Evolutionary conservation across 2,113 vertebrate species (phyloP).

Genomic region (Hippocampus zosterae): DNA sequence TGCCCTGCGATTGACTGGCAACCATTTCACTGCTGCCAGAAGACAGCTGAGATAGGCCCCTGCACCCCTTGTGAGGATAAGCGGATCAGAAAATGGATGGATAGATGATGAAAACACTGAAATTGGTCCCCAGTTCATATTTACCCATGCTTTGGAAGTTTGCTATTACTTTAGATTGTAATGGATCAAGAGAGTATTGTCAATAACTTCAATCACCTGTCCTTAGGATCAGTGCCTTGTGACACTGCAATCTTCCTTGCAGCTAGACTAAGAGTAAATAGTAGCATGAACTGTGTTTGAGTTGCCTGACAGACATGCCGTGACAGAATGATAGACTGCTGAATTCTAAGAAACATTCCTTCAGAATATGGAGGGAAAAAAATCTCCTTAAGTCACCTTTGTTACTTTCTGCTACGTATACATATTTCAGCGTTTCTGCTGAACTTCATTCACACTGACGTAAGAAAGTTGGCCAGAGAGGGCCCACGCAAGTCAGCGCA

Average conservation of each 20-base stretch:
- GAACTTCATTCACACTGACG: slow-evolving; percentile 17
- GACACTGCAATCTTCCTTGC: neutral
- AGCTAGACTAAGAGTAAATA: neutral
- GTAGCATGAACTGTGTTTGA: neutral
- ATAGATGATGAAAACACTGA: neutral
- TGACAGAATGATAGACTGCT: slow-evolving; percentile 1
- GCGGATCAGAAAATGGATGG: too few species aligned
- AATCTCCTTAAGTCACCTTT: neutral
- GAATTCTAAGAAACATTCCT: slow-evolving; percentile 2
- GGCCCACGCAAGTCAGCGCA: neutral
- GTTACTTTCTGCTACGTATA: neutral
- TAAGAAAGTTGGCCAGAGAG: slow-evolving; percentile 9
- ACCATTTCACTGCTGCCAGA: too few species aligned
- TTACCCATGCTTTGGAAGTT: neutral
- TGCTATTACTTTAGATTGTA: neutral
- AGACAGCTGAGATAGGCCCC: too few species aligned
- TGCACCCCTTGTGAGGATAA: too few species aligned
- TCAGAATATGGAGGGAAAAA: neutral
- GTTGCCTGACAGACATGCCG: neutral
- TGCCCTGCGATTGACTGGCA: too few species aligned
- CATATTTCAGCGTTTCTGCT: neutral
- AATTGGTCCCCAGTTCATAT: neutral
- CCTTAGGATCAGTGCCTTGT: neutral
- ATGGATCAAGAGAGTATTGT: neutral
- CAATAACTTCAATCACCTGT: neutral